Evolutionary conservation across 2,888 invertebrate genomes (phyloP).

Genomic region (Archips crataeganus): DNA sequence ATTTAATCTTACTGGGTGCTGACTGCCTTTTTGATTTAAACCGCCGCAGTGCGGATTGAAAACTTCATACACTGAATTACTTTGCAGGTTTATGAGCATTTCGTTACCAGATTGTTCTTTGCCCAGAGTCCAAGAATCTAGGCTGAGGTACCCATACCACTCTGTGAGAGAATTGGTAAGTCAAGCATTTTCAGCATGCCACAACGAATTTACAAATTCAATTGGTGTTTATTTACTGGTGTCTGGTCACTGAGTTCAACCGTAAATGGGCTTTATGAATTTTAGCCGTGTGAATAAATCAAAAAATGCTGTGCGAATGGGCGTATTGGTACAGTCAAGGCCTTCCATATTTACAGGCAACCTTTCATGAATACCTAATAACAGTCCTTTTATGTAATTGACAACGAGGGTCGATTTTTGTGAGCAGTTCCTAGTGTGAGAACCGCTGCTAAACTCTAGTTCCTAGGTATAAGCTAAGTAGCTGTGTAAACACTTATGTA

Average conservation of each 20-base stretch:
- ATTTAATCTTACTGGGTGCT: background rate
- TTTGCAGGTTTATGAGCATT: background rate
- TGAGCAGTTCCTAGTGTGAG: too few species aligned
- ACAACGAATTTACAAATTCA: background rate
- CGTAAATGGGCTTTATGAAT: background rate
- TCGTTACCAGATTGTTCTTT: background rate
- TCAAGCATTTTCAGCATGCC: background rate
- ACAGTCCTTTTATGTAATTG: background rate
- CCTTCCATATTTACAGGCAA: background rate
- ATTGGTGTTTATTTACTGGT: background rate
- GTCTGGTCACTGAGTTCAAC: background rate
- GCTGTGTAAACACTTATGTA: too few species aligned
- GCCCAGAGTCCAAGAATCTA: too few species aligned
- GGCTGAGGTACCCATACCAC: too few species aligned
- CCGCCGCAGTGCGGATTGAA: background rate
- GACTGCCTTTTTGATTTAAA: background rate
- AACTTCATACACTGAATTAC: background rate
- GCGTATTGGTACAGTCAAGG: slow-evolving; percentile 1
- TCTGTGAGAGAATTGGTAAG: too few species aligned
- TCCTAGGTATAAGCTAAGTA: too few species aligned
- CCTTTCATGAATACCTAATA: background rate
- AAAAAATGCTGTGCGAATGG: background rate
- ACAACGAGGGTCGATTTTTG: background rate
- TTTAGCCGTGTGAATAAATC: background rate
- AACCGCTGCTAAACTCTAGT: too few species aligned